A percentile compares a stretch with the other conserved stretches of the same genome.
phyloP scores from a whole-genome alignment of 2,797 vertebrate species.

The Notamacropus eugenii region DNA sequence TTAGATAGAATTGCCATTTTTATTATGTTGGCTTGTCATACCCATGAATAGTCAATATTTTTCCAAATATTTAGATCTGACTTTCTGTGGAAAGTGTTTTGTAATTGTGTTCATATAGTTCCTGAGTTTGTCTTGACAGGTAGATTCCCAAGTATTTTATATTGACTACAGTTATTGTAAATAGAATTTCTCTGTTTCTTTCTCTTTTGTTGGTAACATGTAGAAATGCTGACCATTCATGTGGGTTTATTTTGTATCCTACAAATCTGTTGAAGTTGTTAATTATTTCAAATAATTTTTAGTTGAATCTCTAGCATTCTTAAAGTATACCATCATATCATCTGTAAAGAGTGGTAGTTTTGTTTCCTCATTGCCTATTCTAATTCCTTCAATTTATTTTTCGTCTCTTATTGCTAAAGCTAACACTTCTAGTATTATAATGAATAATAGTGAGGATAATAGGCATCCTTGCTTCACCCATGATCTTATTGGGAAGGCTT shows the following conservation, averaged over 20 bases:
- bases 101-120: not conserved
- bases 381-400: not conserved
- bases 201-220: not conserved
- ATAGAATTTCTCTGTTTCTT: not conserved
- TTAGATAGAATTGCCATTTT: no score
- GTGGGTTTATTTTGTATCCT: no score
- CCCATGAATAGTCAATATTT: not conserved
- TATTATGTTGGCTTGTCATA: no score
- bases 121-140: not conserved
- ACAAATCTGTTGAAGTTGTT: not conserved
- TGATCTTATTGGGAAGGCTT: not conserved
- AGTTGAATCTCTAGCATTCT: not conserved
- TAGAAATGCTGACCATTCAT: not conserved
- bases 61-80: not conserved
- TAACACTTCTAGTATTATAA: not conserved
- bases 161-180: not conserved
- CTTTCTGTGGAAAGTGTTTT: not conserved
- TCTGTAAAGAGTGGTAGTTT: not conserved
- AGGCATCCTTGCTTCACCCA: not conserved
- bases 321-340: not conserved
- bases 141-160: not conserved
- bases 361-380: not conserved
- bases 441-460: not conserved
- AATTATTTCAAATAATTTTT: not conserved
- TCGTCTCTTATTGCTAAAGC: not conserved